Evolutionary conservation across 2,113 vertebrate species (phyloP).

Genomic region (Apodemus speciosus): DNA sequence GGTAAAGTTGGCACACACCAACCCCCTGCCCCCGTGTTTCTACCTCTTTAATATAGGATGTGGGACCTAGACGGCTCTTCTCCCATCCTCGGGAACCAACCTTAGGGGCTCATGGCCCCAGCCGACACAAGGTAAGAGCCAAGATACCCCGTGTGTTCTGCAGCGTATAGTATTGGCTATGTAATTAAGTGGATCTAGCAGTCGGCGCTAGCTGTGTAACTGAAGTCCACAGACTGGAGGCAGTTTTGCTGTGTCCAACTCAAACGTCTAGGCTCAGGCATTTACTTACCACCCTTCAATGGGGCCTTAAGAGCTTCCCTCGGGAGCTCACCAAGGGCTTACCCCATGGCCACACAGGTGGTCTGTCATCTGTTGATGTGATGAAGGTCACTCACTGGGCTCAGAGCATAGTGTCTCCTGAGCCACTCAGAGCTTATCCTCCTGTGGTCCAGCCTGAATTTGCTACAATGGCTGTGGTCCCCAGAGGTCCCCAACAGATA

Average conservation of each 20-base stretch:
- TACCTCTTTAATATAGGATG: conserved; percentile 84
- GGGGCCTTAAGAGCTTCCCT: neutral
- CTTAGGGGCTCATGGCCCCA: conserved; percentile 84
- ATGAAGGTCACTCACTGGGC: neutral
- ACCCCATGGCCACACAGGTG: neutral
- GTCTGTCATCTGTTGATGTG: neutral
- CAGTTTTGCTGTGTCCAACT: neutral
- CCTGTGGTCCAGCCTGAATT: neutral
- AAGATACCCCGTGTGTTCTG: no score
- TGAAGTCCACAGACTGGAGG: neutral
- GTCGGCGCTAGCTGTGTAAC: neutral
- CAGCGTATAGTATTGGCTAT: neutral
- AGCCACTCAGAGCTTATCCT: neutral
- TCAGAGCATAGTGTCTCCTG: neutral
- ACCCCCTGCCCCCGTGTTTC: neutral
- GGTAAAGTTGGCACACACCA: neutral
- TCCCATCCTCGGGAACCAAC: conserved; percentile 86
- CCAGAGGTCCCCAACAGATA: neutral
- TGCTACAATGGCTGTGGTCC: neutral
- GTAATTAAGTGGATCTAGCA: neutral
- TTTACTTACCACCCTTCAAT: neutral
- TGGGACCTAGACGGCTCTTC: conserved; percentile 86
- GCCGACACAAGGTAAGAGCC: conserved; percentile 84
- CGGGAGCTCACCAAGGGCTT: neutral
- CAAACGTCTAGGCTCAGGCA: neutral